phyloP scores from a whole-genome alignment of 2,888 invertebrate genomes.

The Metopia argyrocephala region DNA sequence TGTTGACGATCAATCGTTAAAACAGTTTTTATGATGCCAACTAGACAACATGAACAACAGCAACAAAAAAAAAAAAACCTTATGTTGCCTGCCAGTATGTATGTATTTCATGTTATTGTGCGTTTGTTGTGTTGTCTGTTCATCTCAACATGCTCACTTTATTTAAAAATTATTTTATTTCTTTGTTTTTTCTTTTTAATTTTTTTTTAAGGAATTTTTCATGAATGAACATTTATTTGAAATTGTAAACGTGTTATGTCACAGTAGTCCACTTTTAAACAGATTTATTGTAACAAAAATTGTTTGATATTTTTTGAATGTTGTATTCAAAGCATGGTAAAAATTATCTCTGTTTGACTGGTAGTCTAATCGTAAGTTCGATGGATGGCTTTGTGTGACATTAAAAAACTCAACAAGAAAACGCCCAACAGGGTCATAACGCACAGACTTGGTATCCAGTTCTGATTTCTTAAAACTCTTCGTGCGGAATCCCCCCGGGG shows the following conservation, averaged over 20 bases:
- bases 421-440: no score
- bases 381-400: no score
- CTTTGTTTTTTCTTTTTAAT: background rate
- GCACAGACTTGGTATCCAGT: no score
- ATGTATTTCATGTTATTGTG: slow-evolving; percentile 32
- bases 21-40: slow-evolving; percentile 59
- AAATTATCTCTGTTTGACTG: no score
- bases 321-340: no score
- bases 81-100: no score
- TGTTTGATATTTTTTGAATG: no score
- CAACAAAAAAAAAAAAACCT: slow-evolving; percentile 1
- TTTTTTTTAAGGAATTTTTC: slow-evolving; percentile 44
- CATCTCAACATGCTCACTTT: slow-evolving; percentile 36
- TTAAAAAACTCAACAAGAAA: no score
- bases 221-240: slow-evolving; percentile 52
- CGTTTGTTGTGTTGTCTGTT: slow-evolving; percentile 40
- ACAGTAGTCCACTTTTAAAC: slow-evolving; percentile 30
- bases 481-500: no score
- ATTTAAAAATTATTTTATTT: background rate
- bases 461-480: no score
- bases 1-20: slow-evolving; percentile 62
- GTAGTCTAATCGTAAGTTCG: no score
- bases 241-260: background rate
- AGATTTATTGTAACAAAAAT: background rate
- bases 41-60: slow-evolving; percentile 51